phyloP scores from a whole-genome alignment of 30 jellyfish, hydroid and myxozoan genomes.

The Mastigias papua region DNA sequence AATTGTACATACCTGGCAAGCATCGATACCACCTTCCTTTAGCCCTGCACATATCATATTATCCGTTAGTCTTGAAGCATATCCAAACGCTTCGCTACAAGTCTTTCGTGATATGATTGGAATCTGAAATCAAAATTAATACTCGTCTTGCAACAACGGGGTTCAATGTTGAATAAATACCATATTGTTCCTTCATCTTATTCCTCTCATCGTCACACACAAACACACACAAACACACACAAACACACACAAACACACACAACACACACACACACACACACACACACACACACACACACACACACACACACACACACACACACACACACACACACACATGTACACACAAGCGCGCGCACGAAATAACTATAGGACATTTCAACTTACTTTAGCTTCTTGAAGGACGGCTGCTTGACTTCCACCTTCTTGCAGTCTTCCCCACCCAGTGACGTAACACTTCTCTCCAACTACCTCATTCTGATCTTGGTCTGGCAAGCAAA shows the following conservation, averaged over 20 bases:
- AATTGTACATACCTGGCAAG: conserved; percentile 77
- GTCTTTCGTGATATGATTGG: conserved; percentile 47
- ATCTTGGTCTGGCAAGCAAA: conserved; percentile 53
- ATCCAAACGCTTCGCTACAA: conserved; percentile 54
- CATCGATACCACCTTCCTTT: conserved; percentile 88
- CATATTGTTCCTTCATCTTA: background rate
- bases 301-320: too few relatives aligned
- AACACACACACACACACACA: too few relatives aligned
- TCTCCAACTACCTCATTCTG: conserved; percentile 13
- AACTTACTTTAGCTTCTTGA: conserved; percentile 45
- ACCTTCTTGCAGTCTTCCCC: conserved; percentile 48
- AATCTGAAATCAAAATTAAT: conserved; percentile 5
- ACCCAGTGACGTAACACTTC: conserved; percentile 50
- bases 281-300: too few relatives aligned
- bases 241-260: too few relatives aligned
- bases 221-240: too few relatives aligned
- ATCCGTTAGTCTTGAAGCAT: conserved; percentile 23
- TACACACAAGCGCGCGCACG: too few relatives aligned
- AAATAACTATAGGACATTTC: background rate
- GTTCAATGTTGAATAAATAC: too few relatives aligned
- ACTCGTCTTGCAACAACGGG: background rate
- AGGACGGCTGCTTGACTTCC: conserved; percentile 18
- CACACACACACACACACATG: too few relatives aligned
- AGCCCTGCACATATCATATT: conserved; percentile 94
- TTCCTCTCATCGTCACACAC: background rate